Base-by-base conservation (phyloP, 2,113 vertebrate genomes). In the Melanocharis versteri region DNA sequence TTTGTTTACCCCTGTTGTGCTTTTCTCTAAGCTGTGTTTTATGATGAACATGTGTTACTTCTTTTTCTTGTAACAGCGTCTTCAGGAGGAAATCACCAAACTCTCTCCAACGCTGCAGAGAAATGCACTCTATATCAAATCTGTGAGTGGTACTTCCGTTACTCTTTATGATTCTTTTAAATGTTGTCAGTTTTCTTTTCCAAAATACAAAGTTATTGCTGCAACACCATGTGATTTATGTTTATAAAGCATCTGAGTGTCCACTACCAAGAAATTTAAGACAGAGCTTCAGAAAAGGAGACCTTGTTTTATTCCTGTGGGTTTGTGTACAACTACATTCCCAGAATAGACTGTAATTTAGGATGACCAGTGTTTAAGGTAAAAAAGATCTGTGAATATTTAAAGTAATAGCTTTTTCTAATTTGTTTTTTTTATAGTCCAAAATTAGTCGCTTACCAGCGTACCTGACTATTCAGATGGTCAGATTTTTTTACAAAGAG, bases 401-500 rank as follows among this genome's bases (percentile, higher is more conserved):
- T 76, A 23, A 87, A 89, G 21, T 93, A 87, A 94, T n/a, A 48
- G 11, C 7, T 24, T 61, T 87, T 87, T 84, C 40, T 89, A 8
- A 30, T 72, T 83, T 89, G 9, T 60, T 60, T 90, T 14, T 14
- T 91, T 56, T 81, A 45, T 13, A 99, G 99, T 99, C 99, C 57
- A 99, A 99, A 98, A 99, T 99, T 80, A 99, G 98, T 95, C 99
- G 99, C 35, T 97, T 99, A 78, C 99, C 99, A 86, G 99, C 99
- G 1, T 99, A 99, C 97, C 95, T 99, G 97, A 99, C 99, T 28
- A 98, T 99, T 97, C 99, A 99, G 97, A 99, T 99, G 99, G 99
- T 99, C 89, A 97, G 99, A 42, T 99, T 99, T 98, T 99, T 99
- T 98, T 99, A 99, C 98, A 99, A 99, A 98, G 99, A 99, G 95